Percentiles rank a stretch among this genome's conserved stretches.
These are phyloP conservation scores for Antrozous pallidus DNA, from an alignment of 2,797 vertebrate species.

Conservation along the genomic window DNA sequence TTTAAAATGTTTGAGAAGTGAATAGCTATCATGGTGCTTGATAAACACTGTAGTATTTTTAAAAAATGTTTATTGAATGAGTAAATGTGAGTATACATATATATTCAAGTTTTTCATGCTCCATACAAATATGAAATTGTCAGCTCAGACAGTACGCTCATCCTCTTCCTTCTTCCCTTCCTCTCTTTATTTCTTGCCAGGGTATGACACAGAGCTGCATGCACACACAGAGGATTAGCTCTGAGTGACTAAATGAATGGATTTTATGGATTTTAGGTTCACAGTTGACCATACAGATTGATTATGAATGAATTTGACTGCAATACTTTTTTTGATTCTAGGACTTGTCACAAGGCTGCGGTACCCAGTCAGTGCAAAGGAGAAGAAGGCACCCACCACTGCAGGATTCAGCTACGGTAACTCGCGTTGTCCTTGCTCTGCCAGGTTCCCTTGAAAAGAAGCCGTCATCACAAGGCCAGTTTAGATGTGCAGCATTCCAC, in stretches of 20 bases:
- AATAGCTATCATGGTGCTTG: neutral
- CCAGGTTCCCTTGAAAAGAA: neutral
- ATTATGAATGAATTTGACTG: neutral
- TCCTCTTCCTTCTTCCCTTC: neutral
- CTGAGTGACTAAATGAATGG: neutral
- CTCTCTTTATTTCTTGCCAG: neutral
- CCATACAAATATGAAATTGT: neutral
- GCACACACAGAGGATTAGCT: neutral
- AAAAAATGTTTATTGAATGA: neutral
- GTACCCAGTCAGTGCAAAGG: slow-evolving; percentile 90
- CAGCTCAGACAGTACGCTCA: neutral
- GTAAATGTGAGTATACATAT: neutral
- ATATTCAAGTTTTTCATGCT: neutral
- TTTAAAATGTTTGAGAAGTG: slow-evolving; percentile 8
- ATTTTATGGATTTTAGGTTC: neutral
- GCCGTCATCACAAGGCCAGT: neutral
- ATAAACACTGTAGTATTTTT: neutral
- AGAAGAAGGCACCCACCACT: slow-evolving; percentile 88
- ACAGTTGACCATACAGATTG: neutral
- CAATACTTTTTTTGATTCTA: slow-evolving; percentile 71
- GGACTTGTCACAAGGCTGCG: slow-evolving; percentile 92
- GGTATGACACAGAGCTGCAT: neutral
- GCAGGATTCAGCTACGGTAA: slow-evolving; percentile 97
- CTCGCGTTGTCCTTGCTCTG: neutral
- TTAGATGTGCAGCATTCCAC: neutral